These are phyloP conservation scores for Nymphicus hollandicus DNA, from an alignment of 2,113 vertebrate species.

Conservation along the genomic window DNA sequence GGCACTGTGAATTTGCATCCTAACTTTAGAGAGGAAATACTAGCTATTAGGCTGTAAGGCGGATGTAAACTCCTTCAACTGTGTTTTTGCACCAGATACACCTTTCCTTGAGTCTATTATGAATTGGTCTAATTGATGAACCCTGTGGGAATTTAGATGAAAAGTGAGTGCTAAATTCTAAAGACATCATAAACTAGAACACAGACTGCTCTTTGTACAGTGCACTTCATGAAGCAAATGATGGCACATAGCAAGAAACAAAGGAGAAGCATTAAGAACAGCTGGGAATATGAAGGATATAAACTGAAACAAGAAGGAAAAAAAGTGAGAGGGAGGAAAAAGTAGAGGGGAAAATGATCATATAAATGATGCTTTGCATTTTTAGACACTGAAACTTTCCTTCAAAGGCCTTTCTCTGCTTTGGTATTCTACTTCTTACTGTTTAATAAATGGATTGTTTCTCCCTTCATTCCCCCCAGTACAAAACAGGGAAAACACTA, in stretches of 20 bases:
- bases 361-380: neutral
- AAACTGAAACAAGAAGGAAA: neutral
- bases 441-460: neutral
- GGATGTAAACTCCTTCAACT: neutral
- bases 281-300: neutral
- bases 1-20: neutral
- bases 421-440: neutral
- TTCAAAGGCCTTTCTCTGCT: neutral
- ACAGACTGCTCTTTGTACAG: neutral
- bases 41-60: neutral
- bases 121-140: neutral
- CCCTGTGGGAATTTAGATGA: neutral
- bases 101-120: neutral
- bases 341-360: neutral
- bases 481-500: neutral
- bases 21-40: neutral
- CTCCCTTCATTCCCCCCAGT: neutral
- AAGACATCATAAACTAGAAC: neutral
- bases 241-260: neutral
- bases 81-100: neutral
- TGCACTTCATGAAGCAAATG: neutral
- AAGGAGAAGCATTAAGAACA: neutral
- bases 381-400: neutral
- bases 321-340: neutral
- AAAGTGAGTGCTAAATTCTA: neutral